Evolutionary conservation across 2,113 vertebrate species (phyloP), one percentile per base, ranked within the genome.

Genomic region (Turdus rufiventris): DNA sequence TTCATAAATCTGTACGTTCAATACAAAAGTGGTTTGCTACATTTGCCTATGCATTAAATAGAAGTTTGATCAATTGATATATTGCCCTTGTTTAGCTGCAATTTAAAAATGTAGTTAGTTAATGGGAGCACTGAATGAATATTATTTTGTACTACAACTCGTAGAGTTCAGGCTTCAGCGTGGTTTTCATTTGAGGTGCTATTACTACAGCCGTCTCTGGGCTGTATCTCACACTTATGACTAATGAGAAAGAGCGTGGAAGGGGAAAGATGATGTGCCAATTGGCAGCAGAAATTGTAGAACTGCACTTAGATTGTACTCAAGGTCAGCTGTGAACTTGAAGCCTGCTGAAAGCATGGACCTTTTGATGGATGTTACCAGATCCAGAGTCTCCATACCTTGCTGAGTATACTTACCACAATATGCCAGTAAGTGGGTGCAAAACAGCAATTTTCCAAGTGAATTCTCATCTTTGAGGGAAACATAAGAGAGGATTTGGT

Each of bases 281-380:
- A 8, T 25, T 42, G 14, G 17, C n/a, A 31, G 17, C 14, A 74
- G 73, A 91, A 86, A 31, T 31, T 67, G 14, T 62, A 28, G 58
- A 40, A 62, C 15, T 50, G 28, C 45, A 40, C 17, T 62, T 51
- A 83, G 79, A 28, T 33, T 79, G 20, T 66, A 18, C 14, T 7
- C 6, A 23, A 40, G 12, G 47, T 78, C 42, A 66, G 33, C 34
- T 50, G 66, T 62, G 62, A 62, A 40, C 47, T 3, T 58, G 38
- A 42, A 68, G 8, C 24, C 25, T 40, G 4, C n/a, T 48, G 48
- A 67, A 12, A 7, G 13, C 21, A 5, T 13, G 21, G 19, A n/a
- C 4, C 19, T 7, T 72, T 76, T 3, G 1, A 53, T 2, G 1
- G 31, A 31, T 67, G 10, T 48, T 62, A 36, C 1, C 28, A 23